Evolutionary conservation across 1,140 invertebrate genomes (phyloP).

Genomic region (Drosophila ficusphila): DNA sequence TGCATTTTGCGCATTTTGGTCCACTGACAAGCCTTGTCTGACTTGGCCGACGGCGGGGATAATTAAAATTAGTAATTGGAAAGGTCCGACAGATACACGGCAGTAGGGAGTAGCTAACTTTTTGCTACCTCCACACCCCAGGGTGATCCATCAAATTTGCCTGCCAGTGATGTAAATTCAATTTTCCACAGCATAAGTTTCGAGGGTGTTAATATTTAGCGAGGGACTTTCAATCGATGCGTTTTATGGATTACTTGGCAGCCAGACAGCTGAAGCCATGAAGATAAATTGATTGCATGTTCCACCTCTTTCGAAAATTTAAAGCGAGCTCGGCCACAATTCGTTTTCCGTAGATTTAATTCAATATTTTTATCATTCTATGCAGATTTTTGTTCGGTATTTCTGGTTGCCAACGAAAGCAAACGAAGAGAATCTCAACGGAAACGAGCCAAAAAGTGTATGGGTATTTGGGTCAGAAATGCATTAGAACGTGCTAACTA

Average conservation of each 20-base stretch:
- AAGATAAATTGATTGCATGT: slow-evolving; percentile 16
- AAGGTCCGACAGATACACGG: slow-evolving; percentile 17
- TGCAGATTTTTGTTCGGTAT: slow-evolving; percentile 38
- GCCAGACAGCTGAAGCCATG: slow-evolving; percentile 21
- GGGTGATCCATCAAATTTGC: slow-evolving; percentile 19
- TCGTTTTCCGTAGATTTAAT: slow-evolving; percentile 17
- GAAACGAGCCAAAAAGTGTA: slow-evolving; percentile 44
- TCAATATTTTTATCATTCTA: slow-evolving; percentile 32
- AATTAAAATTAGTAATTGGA: slow-evolving; percentile 72
- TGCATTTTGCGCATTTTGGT: slow-evolving; percentile 28
- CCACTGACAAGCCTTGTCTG: background rate
- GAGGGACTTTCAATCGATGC: background rate
- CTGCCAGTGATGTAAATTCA: slow-evolving; percentile 14
- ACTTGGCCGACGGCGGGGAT: slow-evolving; percentile 1
- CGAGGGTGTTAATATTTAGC: slow-evolving; percentile 28
- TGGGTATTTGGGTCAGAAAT: slow-evolving; percentile 55
- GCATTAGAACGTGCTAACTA: slow-evolving; percentile 61
- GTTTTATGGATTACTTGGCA: slow-evolving; percentile 25
- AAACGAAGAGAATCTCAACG: background rate
- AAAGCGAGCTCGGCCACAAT: background rate
- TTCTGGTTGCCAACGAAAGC: slow-evolving; percentile 6
- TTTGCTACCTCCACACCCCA: background rate
- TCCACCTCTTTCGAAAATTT: background rate
- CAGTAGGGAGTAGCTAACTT: background rate
- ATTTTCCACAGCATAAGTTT: slow-evolving; percentile 24